Evolutionary conservation across 2,888 invertebrate species (phyloP).

Genomic region (Parascotia fuliginaria): DNA sequence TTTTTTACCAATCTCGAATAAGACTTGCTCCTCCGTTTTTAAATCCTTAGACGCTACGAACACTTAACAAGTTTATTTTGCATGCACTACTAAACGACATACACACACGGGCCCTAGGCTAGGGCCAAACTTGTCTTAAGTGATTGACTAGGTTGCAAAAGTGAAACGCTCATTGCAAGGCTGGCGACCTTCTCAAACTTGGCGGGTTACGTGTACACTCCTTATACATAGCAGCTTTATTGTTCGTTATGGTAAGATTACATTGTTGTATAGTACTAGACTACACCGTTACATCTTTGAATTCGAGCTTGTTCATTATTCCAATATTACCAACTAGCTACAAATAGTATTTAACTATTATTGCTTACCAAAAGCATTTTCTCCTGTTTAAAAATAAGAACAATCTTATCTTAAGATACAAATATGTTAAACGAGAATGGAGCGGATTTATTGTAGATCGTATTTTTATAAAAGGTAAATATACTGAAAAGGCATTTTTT

Average conservation of each 20-base stretch:
- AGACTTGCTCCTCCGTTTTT: slow-evolving; percentile 71
- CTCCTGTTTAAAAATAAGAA: slow-evolving; percentile 57
- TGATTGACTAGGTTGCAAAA: slow-evolving; percentile 84
- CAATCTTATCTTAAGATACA: slow-evolving; percentile 64
- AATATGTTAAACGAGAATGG: slow-evolving; percentile 58
- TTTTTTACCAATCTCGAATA: slow-evolving; percentile 83
- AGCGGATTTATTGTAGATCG: slow-evolving; percentile 60
- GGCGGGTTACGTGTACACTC: slow-evolving; percentile 44
- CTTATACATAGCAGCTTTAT: slow-evolving; percentile 46
- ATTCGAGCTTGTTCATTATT: slow-evolving; percentile 55
- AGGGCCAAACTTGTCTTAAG: slow-evolving; percentile 73
- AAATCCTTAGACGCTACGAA: slow-evolving; percentile 84
- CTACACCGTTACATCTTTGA: slow-evolving; percentile 31
- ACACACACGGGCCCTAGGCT: slow-evolving; percentile 61
- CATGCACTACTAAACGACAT: slow-evolving; percentile 80
- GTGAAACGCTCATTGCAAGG: slow-evolving; percentile 64
- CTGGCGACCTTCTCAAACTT: slow-evolving; percentile 46
- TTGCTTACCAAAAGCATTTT: slow-evolving; percentile 64
- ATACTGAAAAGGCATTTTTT: slow-evolving; percentile 54
- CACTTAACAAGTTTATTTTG: slow-evolving; percentile 81
- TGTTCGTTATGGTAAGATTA: slow-evolving; percentile 39
- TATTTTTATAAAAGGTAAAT: slow-evolving; percentile 58
- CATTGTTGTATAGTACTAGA: slow-evolving; percentile 24
- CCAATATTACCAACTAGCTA: slow-evolving; percentile 60
- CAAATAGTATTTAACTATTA: slow-evolving; percentile 60